Conservation (phyloP, 2,797 vertebrate species). For the Rallus crepitans region DNA sequence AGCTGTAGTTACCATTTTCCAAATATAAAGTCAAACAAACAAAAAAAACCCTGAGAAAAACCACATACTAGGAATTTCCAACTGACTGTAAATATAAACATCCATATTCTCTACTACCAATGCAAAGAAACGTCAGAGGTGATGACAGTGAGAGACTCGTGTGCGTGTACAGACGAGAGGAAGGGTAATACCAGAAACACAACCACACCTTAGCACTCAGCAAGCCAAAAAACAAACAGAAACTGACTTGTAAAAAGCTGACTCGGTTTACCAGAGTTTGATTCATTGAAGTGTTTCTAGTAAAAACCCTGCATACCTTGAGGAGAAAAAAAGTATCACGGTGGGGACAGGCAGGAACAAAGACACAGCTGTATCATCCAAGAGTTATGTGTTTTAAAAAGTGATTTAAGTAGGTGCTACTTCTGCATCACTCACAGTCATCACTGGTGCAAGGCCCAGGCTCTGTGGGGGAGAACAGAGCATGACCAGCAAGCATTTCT, state of each 20-base stretch:
- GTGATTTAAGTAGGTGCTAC: neutral
- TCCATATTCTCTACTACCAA: neutral
- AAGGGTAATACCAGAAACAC: neutral
- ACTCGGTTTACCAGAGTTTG: neutral
- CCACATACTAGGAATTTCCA: neutral
- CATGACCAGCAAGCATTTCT: neutral
- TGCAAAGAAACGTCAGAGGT: neutral
- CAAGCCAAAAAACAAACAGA: neutral
- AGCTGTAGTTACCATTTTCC: neutral
- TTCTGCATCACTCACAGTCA: neutral
- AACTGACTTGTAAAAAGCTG: neutral
- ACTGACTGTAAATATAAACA: neutral
- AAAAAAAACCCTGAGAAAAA: neutral
- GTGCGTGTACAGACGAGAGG: neutral
- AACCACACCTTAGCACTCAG: neutral
- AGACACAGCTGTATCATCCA: neutral
- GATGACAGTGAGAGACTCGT: neutral
- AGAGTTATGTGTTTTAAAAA: accelerated
- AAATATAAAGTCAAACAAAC: neutral
- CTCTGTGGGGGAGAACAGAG: neutral
- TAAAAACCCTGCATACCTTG: neutral
- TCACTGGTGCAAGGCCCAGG: neutral
- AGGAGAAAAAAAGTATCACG: neutral
- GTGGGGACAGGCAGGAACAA: neutral
- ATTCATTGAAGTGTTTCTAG: neutral